Evolutionary conservation across 2,113 vertebrate genomes (phyloP).

Genomic region (Talpa occidentalis): DNA sequence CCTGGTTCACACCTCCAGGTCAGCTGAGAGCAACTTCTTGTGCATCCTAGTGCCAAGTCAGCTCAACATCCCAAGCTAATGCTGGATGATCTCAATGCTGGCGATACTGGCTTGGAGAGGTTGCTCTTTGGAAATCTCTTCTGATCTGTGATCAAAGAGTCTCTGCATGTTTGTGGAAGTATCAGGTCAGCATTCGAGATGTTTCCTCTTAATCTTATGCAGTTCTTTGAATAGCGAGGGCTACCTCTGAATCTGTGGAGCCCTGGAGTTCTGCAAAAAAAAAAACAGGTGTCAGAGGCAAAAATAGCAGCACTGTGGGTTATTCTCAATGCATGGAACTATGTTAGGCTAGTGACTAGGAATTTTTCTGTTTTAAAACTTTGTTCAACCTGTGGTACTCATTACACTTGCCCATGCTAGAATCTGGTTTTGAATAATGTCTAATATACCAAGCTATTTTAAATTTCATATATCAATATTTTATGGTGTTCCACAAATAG

Average conservation of each 20-base stretch:
- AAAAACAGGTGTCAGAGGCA: not conserved
- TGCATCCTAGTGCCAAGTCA: not conserved
- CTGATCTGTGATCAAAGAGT: not conserved
- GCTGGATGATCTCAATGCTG: not conserved
- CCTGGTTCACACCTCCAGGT: too few relatives aligned
- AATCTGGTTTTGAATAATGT: not conserved
- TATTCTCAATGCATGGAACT: not conserved
- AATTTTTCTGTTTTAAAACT: not conserved
- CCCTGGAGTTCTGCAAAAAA: not conserved
- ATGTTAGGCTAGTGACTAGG: not conserved
- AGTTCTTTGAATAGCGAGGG: not conserved
- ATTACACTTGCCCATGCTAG: not conserved
- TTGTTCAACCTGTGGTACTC: not conserved
- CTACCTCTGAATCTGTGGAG: not conserved
- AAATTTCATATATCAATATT: conserved; percentile 56
- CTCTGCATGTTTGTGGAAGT: not conserved
- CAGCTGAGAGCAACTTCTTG: too few relatives aligned
- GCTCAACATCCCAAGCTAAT: not conserved
- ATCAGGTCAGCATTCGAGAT: not conserved
- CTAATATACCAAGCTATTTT: not conserved
- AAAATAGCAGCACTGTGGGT: not conserved
- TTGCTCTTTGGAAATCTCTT: not conserved
- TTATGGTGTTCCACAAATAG: conserved; percentile 44
- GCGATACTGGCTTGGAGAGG: not conserved
- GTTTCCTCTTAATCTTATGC: not conserved